Base-by-base conservation (phyloP, 2,888 invertebrate species). In the Metellina segmentata region DNA sequence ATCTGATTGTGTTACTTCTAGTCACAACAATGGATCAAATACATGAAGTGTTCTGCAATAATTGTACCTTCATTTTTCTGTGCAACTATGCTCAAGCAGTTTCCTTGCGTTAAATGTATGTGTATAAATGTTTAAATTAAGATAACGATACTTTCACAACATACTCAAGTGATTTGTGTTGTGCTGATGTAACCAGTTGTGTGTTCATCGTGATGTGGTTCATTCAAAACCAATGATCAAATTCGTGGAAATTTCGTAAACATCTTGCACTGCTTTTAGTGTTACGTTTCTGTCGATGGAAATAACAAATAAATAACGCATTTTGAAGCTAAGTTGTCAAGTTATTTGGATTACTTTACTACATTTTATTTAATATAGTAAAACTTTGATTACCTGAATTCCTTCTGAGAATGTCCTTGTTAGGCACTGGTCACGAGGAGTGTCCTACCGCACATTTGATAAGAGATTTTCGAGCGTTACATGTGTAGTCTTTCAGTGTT, bases 1-100 rank as follows among this genome's bases (percentile, higher is more conserved):
- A 61, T 61, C 61, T 11, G 16, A 61, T 61, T 61, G 61, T 61
- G 61, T 61, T 85, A 61, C 61, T 53, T 75, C 85, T 85, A 85
- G 85, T 85, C 85, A 85, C 74, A 75, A 61, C 34, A 85, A 61
- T 16, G 1, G 61, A 61, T 61, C 61, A 9, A 61, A 61, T 61
- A 16, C 9, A 6, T 11, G 16, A 61, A 61, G 61, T 16, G 16
- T 61, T 61, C 16, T 8, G 61, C 61, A 61, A 16, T 11, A 61
- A 61, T 16, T 61, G 61, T 8, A 61, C 16, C 13, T 9, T 61
- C 61, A 16, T 61, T 61, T 61, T 9, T 16, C 16, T 61, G 61
- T 16, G 61, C 61, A 61, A 61, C 11, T 61, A 61, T 7, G 13
- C 16, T 11, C 61, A 16, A 11, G 9, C 11, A 8, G 61, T 61